Percentiles rank a stretch among this genome's conserved stretches.
Evolutionary conservation across 1,140 invertebrate genomes (phyloP).

Genomic region (Diachasmimorpha longicaudata): DNA sequence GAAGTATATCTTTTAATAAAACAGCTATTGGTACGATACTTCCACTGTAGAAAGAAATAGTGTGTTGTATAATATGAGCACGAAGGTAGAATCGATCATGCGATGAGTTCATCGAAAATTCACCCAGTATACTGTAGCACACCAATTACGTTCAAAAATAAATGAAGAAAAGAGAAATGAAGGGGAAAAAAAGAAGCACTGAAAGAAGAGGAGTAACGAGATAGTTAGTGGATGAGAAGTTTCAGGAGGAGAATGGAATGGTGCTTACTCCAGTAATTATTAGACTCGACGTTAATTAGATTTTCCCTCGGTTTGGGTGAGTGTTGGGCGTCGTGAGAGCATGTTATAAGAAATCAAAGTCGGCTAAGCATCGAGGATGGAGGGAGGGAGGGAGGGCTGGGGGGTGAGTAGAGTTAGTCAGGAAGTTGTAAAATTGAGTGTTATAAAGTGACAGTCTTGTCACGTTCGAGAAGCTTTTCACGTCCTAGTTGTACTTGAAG

Average conservation of each 20-base stretch:
- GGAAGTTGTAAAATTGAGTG: conserved; percentile 13
- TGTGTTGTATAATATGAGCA: background rate
- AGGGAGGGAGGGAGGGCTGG: no score
- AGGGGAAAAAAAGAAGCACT: background rate
- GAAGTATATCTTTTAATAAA: background rate
- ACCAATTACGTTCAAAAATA: background rate
- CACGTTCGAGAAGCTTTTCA: conserved; percentile 28
- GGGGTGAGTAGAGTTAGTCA: background rate
- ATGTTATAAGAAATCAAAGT: conserved; percentile 3
- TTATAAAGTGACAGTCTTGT: conserved; percentile 21
- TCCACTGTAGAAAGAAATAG: background rate
- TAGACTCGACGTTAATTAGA: conserved; percentile 4
- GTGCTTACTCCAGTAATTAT: conserved; percentile 2
- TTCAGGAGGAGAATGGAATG: background rate
- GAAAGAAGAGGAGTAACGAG: background rate
- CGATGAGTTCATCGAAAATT: background rate
- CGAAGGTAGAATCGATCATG: conserved; percentile 3
- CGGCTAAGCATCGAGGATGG: background rate
- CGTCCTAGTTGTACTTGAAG: conserved; percentile 29
- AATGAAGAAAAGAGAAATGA: background rate
- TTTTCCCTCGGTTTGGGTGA: background rate
- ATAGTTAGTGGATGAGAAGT: background rate
- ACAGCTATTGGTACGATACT: background rate
- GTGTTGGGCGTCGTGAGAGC: background rate
- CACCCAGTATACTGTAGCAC: background rate